Base-by-base conservation (phyloP, 2,113 vertebrate genomes). In the Apistogramma diplotaenia region DNA sequence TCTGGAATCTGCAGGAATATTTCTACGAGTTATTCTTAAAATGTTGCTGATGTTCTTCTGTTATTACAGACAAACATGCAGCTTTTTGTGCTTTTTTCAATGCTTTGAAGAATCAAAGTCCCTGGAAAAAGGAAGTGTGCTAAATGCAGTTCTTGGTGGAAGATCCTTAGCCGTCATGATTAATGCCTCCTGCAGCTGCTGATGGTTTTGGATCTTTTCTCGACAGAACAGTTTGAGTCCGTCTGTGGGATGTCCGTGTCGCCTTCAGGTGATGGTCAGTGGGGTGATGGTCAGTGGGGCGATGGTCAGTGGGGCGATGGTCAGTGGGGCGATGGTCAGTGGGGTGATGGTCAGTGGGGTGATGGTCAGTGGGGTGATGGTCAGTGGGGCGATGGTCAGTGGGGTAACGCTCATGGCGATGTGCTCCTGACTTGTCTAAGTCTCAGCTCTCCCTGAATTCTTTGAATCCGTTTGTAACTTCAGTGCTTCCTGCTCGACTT, bases 391-490 rank as follows among this genome's bases (percentile, higher is more conserved):
- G n/a, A n/a, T n/a, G n/a, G n/a, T n/a, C n/a, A n/a, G n/a, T n/a
- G n/a, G n/a, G n/a, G n/a, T n/a, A n/a, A n/a, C n/a, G n/a, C n/a
- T n/a, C n/a, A n/a, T n/a, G n/a, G n/a, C n/a, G n/a, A n/a, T n/a
- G n/a, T n/a, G n/a, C n/a, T n/a, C n/a, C n/a, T n/a, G n/a, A n/a
- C n/a, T n/a, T n/a, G n/a, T n/a, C n/a, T n/a, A n/a, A n/a, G n/a
- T n/a, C n/a, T n/a, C n/a, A n/a, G n/a, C n/a, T n/a, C n/a, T n/a
- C n/a, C 10, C 9, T 37, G 10, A 37, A 37, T 11, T 37, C 9
- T 37, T 15, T 65, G 0, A 2, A 0, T 43, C 35, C 23, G 43
- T 1, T 25, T 0, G 0, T 1, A 43, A 43, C 6, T 46, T 67
- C 15, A 19, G 15, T 67, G 61, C 46, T 67, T 46, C 18, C 2